Evolutionary conservation across 2,113 vertebrate genomes (phyloP), one percentile per base, ranked within the genome.

Genomic region (Corvus moneduloides): DNA sequence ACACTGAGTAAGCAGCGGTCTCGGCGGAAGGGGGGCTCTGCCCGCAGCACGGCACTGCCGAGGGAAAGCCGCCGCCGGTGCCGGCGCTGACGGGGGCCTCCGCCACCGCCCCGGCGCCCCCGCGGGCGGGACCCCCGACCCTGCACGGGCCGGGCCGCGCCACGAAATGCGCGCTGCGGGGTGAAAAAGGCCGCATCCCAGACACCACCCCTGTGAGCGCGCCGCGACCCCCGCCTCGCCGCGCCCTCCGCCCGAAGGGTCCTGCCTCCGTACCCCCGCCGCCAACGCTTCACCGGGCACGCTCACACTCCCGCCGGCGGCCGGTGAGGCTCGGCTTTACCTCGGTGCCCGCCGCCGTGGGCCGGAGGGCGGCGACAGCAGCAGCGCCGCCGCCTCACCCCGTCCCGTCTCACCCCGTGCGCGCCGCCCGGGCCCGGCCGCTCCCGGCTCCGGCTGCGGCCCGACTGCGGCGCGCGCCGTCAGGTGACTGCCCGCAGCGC

Each of bases 401-500:
- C 58, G 52, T 6, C n/a, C 8, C 43, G 9, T 15, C 46, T 13
- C 4, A 19, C 28, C 3, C 15, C 17, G 15, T 14, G 11, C 16
- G 15, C 14, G 11, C 16, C 16, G 9, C 21, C 48, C 17, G 1
- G 4, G 8, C 33, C 8, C 28, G 3, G 16, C 87, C 17, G 22
- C 52, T 27, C 63, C 51, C 13, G 28, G 41, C 67, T 49, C 16
- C 49, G 26, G 33, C 73, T 69, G 44, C 89, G 58, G 89, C 80
- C 86, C n/a, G 27, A 73, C 93, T 68, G 90, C 93, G 15, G 71
- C 69, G 52, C 72, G 27, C n/a, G 37, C 35, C 6, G 58, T 89
- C 93, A 89, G 93, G 68, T 89, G 93, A 94, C 93, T 66, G 44
- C 44, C 44, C 44, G 44, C 44, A 46, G 44, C 44, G 20, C 44